Evolutionary conservation across 2,113 vertebrate genomes (phyloP), one percentile per base, ranked within the genome.

Genomic region (Ranitomeya imitator): DNA sequence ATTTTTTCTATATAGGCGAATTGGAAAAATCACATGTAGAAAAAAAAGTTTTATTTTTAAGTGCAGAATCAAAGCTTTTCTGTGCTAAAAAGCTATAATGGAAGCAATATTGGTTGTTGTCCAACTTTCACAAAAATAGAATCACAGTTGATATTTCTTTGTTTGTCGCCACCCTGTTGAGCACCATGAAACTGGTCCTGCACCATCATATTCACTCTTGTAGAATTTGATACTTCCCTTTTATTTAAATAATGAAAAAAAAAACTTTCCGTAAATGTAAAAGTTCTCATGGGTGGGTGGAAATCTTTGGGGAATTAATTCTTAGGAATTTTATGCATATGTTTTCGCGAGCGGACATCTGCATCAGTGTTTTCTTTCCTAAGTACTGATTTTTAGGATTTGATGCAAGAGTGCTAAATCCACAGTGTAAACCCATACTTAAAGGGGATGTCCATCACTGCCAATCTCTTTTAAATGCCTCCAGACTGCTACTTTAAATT

Each of bases 271-370:
- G 2, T 45, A 78, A 54, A 78, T n/a, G 76, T 55, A 55, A 51
- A 76, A 78, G 76, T 78, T 76, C 76, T 78, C 52, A 78, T 78
- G 76, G 76, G 76, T 78, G 45, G 45, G 76, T 55, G 76, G 76
- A 78, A 78, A 7, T 52, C 76, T 78, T 18, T 55, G 51, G 51
- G 76, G 19, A 23, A 13, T 14, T 11, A 12, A 55, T 21, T 54
- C 51, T n/a, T 54, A n/a, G 51, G 19, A 78, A 55, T 78, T 55
- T 23, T 11, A 11, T 55, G 19, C 73, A 76, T 76, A 31, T 51
- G 73, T 76, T 76, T 76, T 37, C 76, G n/a, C 0, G 2, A 54
- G 76, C 51, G 7, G 76, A 78, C 76, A 78, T 55, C 74, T 77
- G 74, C 74, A 77, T 21, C 76, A 55, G 51, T 78, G 51, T 1